Conservation (phyloP, 2,888 invertebrate species). For the Parascotia fuliginaria region DNA sequence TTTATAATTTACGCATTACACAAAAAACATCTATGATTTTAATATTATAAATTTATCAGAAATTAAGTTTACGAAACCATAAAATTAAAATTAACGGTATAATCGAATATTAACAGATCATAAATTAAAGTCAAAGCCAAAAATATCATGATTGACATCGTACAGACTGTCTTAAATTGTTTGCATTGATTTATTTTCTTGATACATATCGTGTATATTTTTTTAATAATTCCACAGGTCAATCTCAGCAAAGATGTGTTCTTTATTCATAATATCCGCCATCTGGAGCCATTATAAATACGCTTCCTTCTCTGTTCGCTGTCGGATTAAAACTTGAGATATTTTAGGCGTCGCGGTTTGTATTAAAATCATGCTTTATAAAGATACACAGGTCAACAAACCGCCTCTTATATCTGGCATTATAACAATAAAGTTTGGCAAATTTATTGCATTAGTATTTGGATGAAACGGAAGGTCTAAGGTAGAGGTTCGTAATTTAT, state of each 20-base stretch:
- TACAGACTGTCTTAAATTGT: not conserved
- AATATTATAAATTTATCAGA: no score
- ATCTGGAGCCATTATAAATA: conserved; percentile 8
- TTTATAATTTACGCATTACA: no score
- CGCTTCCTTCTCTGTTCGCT: not conserved
- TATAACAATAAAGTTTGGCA: no score
- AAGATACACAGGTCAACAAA: no score
- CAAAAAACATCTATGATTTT: no score
- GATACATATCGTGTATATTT: conserved; percentile 1
- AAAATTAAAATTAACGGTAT: not conserved
- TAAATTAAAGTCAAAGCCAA: not conserved
- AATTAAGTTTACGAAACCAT: not conserved
- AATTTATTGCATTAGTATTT: no score
- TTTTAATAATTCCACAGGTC: conserved; percentile 5
- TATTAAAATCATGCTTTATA: no score
- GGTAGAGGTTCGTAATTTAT: no score
- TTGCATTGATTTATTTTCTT: not conserved
- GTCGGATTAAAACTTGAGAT: not conserved
- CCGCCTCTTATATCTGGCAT: no score
- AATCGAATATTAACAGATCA: not conserved
- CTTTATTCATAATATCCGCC: conserved; percentile 6
- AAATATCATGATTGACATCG: not conserved
- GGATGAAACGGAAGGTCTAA: no score
- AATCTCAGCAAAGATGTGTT: not conserved
- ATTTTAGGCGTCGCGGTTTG: not conserved